phyloP scores from a whole-genome alignment of 2,113 vertebrate genomes.

The Vidua chalybeata region DNA sequence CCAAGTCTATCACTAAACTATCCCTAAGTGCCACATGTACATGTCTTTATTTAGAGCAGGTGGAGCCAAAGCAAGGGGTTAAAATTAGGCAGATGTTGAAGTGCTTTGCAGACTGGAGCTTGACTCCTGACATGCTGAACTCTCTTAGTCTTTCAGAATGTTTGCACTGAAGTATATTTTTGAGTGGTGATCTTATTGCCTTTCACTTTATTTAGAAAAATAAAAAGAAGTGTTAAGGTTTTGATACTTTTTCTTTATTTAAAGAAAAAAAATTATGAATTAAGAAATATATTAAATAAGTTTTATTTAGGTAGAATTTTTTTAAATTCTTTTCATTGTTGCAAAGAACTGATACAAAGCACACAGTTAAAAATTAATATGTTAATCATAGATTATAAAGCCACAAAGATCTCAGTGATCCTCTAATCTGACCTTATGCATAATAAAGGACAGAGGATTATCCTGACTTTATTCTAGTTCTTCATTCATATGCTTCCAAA shows the following conservation, averaged over 20 bases:
- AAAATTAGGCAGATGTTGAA: not conserved
- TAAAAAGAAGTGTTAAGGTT: not conserved
- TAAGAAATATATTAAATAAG: not conserved
- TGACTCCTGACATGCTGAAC: not conserved
- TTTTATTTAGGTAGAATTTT: not conserved
- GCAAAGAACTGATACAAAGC: not conserved
- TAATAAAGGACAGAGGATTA: conserved; percentile 32
- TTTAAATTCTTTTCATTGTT: not conserved
- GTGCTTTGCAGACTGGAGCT: not conserved
- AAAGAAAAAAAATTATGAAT: not conserved
- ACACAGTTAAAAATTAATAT: conserved; percentile 10
- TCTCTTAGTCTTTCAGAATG: not conserved
- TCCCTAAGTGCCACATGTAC: not conserved
- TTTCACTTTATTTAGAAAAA: not conserved
- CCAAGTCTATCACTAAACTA: not conserved
- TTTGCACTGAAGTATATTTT: not conserved
- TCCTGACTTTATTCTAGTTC: not conserved
- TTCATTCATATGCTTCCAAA: not conserved
- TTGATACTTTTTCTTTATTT: not conserved
- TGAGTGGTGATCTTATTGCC: not conserved
- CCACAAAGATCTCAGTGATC: not conserved
- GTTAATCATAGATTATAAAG: conserved; percentile 29
- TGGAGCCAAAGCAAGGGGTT: not conserved
- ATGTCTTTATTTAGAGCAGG: not conserved
- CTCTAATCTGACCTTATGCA: conserved; percentile 4